A percentile compares a stretch with the other conserved stretches of the same genome.
Conservation (phyloP, 2,888 invertebrate genomes). For the Pocota personata region DNA sequence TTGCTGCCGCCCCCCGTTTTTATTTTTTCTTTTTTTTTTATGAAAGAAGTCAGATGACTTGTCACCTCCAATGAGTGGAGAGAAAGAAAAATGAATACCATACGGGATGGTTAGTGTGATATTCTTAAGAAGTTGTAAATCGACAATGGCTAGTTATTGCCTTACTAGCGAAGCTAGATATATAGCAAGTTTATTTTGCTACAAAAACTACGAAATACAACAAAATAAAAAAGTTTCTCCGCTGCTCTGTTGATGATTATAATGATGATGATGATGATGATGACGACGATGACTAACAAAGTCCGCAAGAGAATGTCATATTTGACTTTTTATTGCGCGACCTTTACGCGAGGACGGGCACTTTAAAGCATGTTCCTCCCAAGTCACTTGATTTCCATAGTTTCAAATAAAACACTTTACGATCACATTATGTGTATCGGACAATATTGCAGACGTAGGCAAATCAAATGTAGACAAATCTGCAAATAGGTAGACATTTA, state of each 20-base stretch:
- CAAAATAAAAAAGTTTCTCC: background rate
- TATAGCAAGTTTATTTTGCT: constrained; percentile 4
- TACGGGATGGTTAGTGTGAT: background rate
- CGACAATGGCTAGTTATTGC: background rate
- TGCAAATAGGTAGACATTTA: constrained; percentile 21
- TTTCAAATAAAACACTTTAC: constrained; percentile 27
- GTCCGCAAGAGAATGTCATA: constrained; percentile 68
- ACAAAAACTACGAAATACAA: background rate
- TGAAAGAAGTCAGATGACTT: constrained; percentile 56
- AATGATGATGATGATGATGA: constrained; percentile 33
- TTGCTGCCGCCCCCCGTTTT: constrained; percentile 5
- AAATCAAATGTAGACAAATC: background rate
- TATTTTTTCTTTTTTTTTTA: constrained; percentile 14
- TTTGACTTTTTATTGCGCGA: constrained; percentile 71
- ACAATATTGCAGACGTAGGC: constrained; percentile 56
- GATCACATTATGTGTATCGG: constrained; percentile 28
- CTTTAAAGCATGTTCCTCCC: background rate
- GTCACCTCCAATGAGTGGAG: constrained; percentile 1
- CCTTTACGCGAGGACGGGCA: constrained; percentile 64
- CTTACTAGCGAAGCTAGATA: background rate
- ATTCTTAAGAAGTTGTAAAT: constrained; percentile 3
- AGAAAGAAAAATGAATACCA: constrained; percentile 13
- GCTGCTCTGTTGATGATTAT: too few species aligned
- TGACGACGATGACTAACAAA: constrained; percentile 62
- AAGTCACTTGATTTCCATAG: constrained; percentile 31